Base-by-base conservation (phyloP, 2,113 vertebrate species). In the Pituophis catenifer region DNA sequence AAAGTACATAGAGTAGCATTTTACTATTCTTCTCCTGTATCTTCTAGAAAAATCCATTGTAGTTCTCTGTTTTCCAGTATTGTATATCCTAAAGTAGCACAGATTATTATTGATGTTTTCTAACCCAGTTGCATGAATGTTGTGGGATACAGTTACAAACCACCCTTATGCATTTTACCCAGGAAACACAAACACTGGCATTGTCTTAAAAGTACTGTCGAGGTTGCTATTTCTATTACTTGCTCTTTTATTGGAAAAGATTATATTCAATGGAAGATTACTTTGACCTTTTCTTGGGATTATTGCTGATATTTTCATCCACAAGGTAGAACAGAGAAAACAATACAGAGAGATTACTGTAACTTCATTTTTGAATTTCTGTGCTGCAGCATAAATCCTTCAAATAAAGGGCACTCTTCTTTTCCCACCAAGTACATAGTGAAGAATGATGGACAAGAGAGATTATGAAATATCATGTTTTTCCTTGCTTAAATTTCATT, bases 121-220 rank as follows among this genome's bases (percentile, higher is more conserved):
- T 89, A 65, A 95, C 88, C 44, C 5, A 94, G 15, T 54, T 86
- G 2, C 62, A 89, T 29, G 88, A 94, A 93, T 95, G 48, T 91
- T 0, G 92, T 57, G 7, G 94, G 93, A 93, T 93, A 91, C 17
- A 86, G 81, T 85, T 96, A 94, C 92, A 50, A 17, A 70, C 91
- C 92, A 0, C 0, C 38, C n/a, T 33, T 96, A 29, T 50, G 92
- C 93, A 38, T 26, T 50, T 93, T 48, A 48, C 21, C 81, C 94
- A 91, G 93, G 90, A 93, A 94, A 90, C n/a, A 65, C 6, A 88
- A 54, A 58, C 62, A 5, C 0, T 92, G 6, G 15, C 89, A n/a
- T 91, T 94, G 13, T 8, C 91, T 96, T 93, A 95, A 94, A 81
- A 5, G 19, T 88, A n/a, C 92, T 90, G 91, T 9, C 92, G 88